A percentile compares a stretch with the other conserved stretches of the same genome.
Conservation (phyloP, 2,797 vertebrate species). For the Peromyscus attwateri region DNA sequence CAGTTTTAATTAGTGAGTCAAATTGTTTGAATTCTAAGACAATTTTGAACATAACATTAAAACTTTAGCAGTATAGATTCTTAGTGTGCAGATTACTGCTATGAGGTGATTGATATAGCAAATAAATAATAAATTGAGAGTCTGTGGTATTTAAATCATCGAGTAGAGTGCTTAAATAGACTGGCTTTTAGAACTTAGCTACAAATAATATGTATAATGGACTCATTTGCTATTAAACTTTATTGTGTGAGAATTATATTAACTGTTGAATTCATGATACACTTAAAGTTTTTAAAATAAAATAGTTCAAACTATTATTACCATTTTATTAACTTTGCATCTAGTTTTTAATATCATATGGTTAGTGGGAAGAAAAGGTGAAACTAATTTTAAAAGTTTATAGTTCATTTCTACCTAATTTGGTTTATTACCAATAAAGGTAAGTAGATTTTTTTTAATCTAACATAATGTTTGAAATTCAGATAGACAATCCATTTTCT, state of each 20-base stretch:
- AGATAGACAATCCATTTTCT: neutral
- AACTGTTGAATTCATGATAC: neutral
- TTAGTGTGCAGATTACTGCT: neutral
- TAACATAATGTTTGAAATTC: neutral
- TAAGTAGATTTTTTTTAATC: conserved; percentile 3
- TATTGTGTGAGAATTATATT: conserved; percentile 31
- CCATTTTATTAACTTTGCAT: neutral
- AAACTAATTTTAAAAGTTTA: conserved; percentile 16
- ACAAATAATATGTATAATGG: neutral
- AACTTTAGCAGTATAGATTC: conserved; percentile 36
- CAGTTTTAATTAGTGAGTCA: neutral
- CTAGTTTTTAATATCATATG: conserved; percentile 5
- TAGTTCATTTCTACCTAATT: neutral
- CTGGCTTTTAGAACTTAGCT: neutral
- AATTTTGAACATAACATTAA: neutral
- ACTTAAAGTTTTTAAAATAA: conserved; percentile 31
- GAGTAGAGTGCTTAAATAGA: conserved; percentile 12
- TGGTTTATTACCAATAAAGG: neutral
- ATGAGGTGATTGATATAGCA: neutral
- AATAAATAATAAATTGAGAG: neutral
- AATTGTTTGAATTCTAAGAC: conserved; percentile 15
- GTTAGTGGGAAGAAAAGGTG: neutral
- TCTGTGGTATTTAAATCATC: conserved; percentile 30
- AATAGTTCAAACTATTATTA: conserved; percentile 12
- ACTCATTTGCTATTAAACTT: neutral